Evolutionary conservation across 92 coral and sea anemone genomes (phyloP).

Genomic region (Phymanthus crucifer): DNA sequence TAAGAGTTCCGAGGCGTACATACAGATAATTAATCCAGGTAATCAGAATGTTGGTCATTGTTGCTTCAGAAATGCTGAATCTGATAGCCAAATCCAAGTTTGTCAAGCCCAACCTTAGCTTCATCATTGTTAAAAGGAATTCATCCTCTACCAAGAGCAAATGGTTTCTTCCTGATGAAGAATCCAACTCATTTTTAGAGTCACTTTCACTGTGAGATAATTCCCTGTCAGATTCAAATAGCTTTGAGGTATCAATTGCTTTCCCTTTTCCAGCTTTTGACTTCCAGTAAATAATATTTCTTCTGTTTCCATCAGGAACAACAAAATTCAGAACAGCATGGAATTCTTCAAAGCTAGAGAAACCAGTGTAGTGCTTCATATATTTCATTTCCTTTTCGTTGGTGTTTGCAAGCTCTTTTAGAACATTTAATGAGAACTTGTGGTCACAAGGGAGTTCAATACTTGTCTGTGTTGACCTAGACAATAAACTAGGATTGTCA

Average conservation of each 20-base stretch:
- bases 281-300: conserved; percentile 38
- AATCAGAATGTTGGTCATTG: conserved; percentile 29
- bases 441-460: conserved; percentile 24
- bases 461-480: conserved; percentile 30
- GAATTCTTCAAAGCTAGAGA: background rate
- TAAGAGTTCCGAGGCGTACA: conserved; percentile 47
- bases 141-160: conserved; percentile 46
- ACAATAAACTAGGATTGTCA: background rate
- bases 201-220: conserved; percentile 4
- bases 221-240: conserved; percentile 51
- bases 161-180: conserved; percentile 7
- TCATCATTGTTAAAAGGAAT: conserved; percentile 45
- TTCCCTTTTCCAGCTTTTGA: conserved; percentile 26
- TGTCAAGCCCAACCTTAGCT: conserved; percentile 40
- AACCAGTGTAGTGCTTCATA: conserved; percentile 43
- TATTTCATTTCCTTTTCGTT: conserved; percentile 36
- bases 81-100: conserved; percentile 37
- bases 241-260: conserved; percentile 27
- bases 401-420: conserved; percentile 21
- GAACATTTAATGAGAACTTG: conserved; percentile 35
- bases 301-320: conserved; percentile 26
- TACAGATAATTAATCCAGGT: conserved; percentile 55
- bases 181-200: conserved; percentile 28
- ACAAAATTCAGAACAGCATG: background rate
- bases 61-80: conserved; percentile 49